These are phyloP conservation scores for Hydrotaea cyrtoneurina DNA, from an alignment of 2,888 invertebrate genomes.

Conservation along the genomic window DNA sequence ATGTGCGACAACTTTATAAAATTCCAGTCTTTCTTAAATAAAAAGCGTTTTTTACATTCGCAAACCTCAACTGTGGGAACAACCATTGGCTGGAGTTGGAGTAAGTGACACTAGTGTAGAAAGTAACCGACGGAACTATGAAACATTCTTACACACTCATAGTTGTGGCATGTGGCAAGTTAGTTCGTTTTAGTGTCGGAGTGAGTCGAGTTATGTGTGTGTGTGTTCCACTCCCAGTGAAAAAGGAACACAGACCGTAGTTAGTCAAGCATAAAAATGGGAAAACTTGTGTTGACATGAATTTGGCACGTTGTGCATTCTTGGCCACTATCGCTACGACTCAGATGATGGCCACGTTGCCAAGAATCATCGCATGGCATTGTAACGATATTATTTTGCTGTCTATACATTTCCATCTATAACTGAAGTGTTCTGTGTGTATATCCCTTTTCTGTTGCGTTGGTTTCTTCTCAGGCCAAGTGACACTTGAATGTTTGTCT, in stretches of 20 bases:
- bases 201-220: no score
- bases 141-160: background rate
- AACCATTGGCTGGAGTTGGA: background rate
- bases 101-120: background rate
- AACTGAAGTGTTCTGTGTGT: background rate
- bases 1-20: slow-evolving; percentile 30
- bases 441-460: background rate
- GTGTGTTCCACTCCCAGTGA: background rate
- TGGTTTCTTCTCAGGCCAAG: slow-evolving; percentile 36
- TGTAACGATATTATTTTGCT: slow-evolving; percentile 46
- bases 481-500: slow-evolving; percentile 54
- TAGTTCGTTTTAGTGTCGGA: background rate
- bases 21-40: background rate
- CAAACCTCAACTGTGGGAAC: background rate
- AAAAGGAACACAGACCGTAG: no score
- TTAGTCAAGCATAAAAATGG: slow-evolving; percentile 59
- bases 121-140: background rate
- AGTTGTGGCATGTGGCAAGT: background rate
- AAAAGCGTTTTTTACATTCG: slow-evolving; percentile 21
- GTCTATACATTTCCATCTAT: slow-evolving; percentile 13
- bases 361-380: background rate
- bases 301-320: slow-evolving; percentile 45
- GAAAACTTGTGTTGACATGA: slow-evolving; percentile 57
- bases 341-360: no score
- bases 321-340: no score